These are phyloP conservation scores for Cygnus olor DNA, from an alignment of 2,797 vertebrate genomes.

Conservation along the genomic window DNA sequence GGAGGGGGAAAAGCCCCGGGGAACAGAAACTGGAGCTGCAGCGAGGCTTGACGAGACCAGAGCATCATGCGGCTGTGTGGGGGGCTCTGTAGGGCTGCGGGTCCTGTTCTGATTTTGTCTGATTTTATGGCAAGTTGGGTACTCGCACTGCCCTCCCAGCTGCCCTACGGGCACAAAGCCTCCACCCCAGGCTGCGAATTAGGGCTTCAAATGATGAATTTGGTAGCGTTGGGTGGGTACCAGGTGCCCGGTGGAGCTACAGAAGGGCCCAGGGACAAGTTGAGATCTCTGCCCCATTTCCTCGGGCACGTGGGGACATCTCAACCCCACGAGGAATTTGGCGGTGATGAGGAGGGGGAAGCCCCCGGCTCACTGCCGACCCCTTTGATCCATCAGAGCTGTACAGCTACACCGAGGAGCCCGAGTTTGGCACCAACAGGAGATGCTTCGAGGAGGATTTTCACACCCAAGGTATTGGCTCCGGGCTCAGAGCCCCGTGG, in stretches of 20 bases:
- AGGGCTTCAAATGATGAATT: not conserved
- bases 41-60: not conserved
- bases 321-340: not conserved
- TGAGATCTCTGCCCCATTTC: not conserved
- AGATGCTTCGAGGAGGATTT: conserved; percentile 97
- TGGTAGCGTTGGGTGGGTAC: fast-evolving
- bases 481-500: not conserved
- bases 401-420: conserved; percentile 97
- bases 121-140: not conserved
- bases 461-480: conserved; percentile 85
- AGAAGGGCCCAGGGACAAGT: not conserved
- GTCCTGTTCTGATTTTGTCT: not conserved
- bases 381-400: conserved; percentile 82
- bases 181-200: fast-evolving
- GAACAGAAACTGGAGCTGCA: not conserved
- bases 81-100: not conserved
- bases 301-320: fast-evolving
- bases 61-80: not conserved
- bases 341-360: not conserved
- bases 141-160: not conserved
- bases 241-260: not conserved
- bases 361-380: not conserved
- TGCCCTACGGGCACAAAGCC: not conserved
- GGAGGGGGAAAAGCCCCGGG: no score
- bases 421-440: conserved; percentile 89